phyloP scores from a whole-genome alignment of 2,797 vertebrate genomes.

The Gymnocypris eckloni region DNA sequence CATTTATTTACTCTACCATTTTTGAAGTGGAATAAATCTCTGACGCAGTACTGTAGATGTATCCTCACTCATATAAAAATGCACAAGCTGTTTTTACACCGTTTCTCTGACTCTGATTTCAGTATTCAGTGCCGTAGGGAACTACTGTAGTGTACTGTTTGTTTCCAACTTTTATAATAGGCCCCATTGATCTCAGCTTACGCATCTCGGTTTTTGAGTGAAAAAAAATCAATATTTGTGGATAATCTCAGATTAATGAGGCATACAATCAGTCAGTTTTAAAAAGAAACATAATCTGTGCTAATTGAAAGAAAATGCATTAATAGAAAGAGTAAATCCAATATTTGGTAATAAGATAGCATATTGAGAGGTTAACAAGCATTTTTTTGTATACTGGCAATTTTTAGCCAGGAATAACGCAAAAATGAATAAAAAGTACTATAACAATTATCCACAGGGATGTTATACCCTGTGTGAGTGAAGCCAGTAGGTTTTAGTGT shows the following conservation, averaged over 20 bases:
- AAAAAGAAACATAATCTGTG: neutral
- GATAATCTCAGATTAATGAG: neutral
- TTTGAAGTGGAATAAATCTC: neutral
- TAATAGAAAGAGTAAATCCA: neutral
- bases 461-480: no score
- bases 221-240: neutral
- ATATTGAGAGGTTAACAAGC: neutral
- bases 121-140: neutral
- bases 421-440: no score
- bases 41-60: neutral
- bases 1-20: neutral
- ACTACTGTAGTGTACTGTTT: slow-evolving; percentile 64
- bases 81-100: neutral
- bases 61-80: neutral
- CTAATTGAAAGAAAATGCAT: neutral
- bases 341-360: neutral
- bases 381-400: neutral
- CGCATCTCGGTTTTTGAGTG: neutral
- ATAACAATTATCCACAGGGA: no score
- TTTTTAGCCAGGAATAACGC: neutral
- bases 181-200: neutral
- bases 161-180: slow-evolving; percentile 57
- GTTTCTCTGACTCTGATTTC: neutral
- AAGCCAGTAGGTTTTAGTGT: no score
- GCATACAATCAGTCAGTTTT: neutral